Conservation (phyloP, 2,888 invertebrate species). For the Sphecodes monilicornis region DNA sequence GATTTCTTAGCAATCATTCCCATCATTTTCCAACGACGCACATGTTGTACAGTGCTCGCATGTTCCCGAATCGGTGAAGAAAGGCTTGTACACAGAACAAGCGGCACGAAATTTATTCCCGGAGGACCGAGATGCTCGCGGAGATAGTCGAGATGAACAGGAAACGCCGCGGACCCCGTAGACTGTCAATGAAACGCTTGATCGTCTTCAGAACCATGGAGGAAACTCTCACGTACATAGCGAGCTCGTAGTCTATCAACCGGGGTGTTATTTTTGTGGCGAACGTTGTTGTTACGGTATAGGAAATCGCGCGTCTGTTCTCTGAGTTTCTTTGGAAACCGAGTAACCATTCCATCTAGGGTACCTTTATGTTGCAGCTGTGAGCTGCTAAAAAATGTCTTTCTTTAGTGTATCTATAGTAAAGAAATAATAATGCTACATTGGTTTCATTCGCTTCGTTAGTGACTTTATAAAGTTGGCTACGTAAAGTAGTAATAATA, state of each 20-base stretch:
- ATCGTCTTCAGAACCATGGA: slow-evolving; percentile 11
- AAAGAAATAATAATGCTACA: background rate
- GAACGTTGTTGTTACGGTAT: slow-evolving; percentile 9
- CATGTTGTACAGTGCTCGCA: background rate
- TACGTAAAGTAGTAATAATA: too few species aligned
- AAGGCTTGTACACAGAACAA: slow-evolving; percentile 32
- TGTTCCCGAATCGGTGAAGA: slow-evolving; percentile 16
- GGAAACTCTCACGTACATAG: background rate
- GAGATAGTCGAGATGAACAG: slow-evolving; percentile 80
- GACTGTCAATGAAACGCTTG: slow-evolving; percentile 80
- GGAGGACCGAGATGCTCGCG: slow-evolving; percentile 78
- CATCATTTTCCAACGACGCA: background rate
- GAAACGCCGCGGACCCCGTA: slow-evolving; percentile 79
- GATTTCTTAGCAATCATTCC: background rate
- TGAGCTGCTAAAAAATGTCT: background rate
- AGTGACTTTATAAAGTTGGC: background rate
- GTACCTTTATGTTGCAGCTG: background rate
- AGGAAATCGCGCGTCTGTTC: background rate
- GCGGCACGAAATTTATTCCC: slow-evolving; percentile 78
- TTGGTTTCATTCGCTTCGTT: background rate
- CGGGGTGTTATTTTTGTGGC: slow-evolving; percentile 33
- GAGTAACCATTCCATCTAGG: background rate
- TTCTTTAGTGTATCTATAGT: background rate
- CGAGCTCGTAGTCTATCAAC: background rate
- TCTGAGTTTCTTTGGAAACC: background rate